A percentile compares a stretch with the other conserved stretches of the same genome.
Evolutionary conservation across 2,888 invertebrate genomes (phyloP).

Genomic region (Aricia artaxerxes): DNA sequence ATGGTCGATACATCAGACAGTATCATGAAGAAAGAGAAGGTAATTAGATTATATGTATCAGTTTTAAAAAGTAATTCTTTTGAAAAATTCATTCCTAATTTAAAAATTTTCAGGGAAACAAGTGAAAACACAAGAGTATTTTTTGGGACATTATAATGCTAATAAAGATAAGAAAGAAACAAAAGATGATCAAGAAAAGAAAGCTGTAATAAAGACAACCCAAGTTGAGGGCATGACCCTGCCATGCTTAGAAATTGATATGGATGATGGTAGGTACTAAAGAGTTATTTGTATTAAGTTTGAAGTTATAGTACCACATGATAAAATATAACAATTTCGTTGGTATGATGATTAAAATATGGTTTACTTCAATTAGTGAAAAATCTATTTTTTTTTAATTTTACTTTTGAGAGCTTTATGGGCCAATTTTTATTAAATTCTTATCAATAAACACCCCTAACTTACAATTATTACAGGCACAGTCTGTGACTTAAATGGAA

Average conservation of each 20-base stretch:
- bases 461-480: constrained; percentile 77
- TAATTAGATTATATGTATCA: constrained; percentile 38
- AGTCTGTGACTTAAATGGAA: constrained; percentile 92
- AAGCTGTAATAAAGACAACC: constrained; percentile 81
- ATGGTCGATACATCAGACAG: constrained; percentile 94
- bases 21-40: constrained; percentile 97
- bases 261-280: constrained; percentile 85
- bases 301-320: not conserved
- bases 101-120: constrained; percentile 80
- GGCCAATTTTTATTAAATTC: not conserved
- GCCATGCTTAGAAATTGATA: constrained; percentile 93
- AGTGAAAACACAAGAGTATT: constrained; percentile 91
- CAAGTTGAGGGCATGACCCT: constrained; percentile 93
- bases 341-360: not conserved
- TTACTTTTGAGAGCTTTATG: too few relatives aligned
- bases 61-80: not conserved
- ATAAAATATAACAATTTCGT: not conserved
- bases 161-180: constrained; percentile 82
- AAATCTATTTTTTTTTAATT: too few relatives aligned
- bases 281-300: not conserved
- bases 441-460: not conserved
- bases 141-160: constrained; percentile 88
- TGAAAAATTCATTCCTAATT: not conserved
- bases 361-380: too few relatives aligned
- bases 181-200: constrained; percentile 71